These are phyloP conservation scores for Phasia obesa DNA, from an alignment of 2,888 invertebrate species.

Conservation along the genomic window DNA sequence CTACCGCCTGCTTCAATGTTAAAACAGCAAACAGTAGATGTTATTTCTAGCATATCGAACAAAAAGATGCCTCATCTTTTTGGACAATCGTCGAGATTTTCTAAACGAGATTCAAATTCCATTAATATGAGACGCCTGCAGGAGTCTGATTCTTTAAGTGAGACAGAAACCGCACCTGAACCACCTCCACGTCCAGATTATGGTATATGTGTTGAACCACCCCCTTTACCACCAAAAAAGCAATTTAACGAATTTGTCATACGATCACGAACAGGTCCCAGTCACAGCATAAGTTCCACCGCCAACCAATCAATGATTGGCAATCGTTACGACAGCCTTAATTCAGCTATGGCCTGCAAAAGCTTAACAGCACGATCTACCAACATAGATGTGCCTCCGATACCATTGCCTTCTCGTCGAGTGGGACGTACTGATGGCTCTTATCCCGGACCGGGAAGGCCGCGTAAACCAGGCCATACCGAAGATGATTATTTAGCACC, in stretches of 20 bases:
- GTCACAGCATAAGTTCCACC: slow-evolving; percentile 38
- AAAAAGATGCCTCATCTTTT: slow-evolving; percentile 83
- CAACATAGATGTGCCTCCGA: slow-evolving; percentile 83
- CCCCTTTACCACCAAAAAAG: slow-evolving; percentile 89
- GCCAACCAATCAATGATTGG: slow-evolving; percentile 43
- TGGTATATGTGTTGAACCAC: slow-evolving; percentile 85
- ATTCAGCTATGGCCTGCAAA: slow-evolving; percentile 60
- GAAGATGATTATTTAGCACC: slow-evolving; percentile 89
- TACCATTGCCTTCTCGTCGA: slow-evolving; percentile 85
- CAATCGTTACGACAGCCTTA: slow-evolving; percentile 80
- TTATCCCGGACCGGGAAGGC: slow-evolving; percentile 83
- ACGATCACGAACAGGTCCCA: slow-evolving; percentile 80
- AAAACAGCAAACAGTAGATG: slow-evolving; percentile 82
- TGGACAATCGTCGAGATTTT: slow-evolving; percentile 81
- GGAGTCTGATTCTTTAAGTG: slow-evolving; percentile 82
- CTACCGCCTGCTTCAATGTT: slow-evolving; percentile 73
- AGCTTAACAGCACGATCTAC: slow-evolving; percentile 36
- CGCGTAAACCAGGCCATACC: slow-evolving; percentile 84
- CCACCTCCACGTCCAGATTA: slow-evolving; percentile 82
- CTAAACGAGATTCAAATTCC: slow-evolving; percentile 81
- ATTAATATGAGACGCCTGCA: slow-evolving; percentile 82
- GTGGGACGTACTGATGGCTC: slow-evolving; percentile 83
- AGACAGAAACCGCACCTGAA: slow-evolving; percentile 82
- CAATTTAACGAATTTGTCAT: slow-evolving; percentile 84
- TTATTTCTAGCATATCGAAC: slow-evolving; percentile 82